These are phyloP conservation scores for Pollenia angustigena DNA, from an alignment of 2,888 invertebrate genomes.

Conservation along the genomic window DNA sequence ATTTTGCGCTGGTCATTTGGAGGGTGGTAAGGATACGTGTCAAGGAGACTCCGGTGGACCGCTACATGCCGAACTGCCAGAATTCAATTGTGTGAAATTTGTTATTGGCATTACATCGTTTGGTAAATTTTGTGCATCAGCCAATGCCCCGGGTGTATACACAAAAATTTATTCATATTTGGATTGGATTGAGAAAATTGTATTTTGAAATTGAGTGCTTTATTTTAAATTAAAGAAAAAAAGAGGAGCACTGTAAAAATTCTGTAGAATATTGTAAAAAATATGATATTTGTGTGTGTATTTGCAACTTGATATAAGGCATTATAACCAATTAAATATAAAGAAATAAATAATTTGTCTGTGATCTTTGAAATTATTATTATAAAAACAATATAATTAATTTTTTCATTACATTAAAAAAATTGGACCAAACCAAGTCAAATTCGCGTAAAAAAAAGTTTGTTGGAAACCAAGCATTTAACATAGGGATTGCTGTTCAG, in stretches of 20 bases:
- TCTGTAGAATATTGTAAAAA: constrained; percentile 24
- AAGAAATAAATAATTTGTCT: no score
- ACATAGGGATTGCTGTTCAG: no score
- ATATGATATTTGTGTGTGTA: background rate
- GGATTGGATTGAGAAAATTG: constrained; percentile 83
- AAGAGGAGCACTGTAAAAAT: background rate
- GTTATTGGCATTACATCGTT: constrained; percentile 83
- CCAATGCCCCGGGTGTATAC: constrained; percentile 83
- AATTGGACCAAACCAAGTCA: no score
- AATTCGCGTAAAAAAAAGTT: no score
- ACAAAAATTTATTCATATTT: constrained; percentile 81
- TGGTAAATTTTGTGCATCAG: constrained; percentile 82
- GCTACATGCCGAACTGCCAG: constrained; percentile 80
- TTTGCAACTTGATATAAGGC: no score
- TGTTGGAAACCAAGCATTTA: no score
- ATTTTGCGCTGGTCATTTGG: constrained; percentile 84
- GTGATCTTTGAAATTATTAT: no score
- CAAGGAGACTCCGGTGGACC: constrained; percentile 84
- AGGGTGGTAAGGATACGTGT: constrained; percentile 83
- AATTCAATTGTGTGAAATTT: constrained; percentile 82
- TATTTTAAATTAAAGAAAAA: background rate
- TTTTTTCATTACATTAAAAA: no score
- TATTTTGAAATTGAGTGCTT: constrained; percentile 75
- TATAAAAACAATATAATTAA: no score
- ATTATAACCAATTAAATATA: no score